Conservation (phyloP, 2,113 vertebrate species). For the Hystrix cristata region DNA sequence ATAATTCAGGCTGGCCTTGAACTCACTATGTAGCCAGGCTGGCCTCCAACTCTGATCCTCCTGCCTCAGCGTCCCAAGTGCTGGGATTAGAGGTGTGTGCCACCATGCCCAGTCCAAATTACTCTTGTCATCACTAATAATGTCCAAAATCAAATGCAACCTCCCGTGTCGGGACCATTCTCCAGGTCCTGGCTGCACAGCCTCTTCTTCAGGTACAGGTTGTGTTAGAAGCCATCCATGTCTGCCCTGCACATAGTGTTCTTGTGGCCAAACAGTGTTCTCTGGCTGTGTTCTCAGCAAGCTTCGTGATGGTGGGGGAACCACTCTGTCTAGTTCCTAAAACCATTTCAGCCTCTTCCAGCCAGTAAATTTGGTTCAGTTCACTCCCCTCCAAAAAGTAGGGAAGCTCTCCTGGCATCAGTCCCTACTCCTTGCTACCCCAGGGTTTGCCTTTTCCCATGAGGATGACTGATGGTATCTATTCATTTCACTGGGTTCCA, state of each 20-base stretch:
- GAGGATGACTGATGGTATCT: not conserved
- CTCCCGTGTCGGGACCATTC: not conserved
- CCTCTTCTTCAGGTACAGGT: not conserved
- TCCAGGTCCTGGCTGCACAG: not conserved
- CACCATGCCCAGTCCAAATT: not conserved
- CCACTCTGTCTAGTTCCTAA: not conserved
- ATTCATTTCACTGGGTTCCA: not conserved
- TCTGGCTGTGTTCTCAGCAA: not conserved
- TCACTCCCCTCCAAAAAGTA: not conserved
- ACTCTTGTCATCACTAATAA: not conserved
- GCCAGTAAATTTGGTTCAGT: not conserved
- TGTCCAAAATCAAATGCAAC: not conserved
- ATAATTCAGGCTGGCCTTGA: not conserved
- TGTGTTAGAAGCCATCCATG: not conserved
- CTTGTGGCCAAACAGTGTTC: not conserved
- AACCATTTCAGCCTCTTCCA: not conserved
- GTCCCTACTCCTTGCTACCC: not conserved
- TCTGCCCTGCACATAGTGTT: accelerated
- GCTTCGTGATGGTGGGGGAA: not conserved
- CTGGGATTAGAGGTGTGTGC: not conserved
- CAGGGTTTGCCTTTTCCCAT: not conserved
- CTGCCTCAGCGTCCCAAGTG: not conserved
- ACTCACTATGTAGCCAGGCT: not conserved
- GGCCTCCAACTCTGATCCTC: not conserved
- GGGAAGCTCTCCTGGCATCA: not conserved